Evolutionary conservation across 2,113 vertebrate species (phyloP).

Genomic region (Chloropsis cyanopogon): DNA sequence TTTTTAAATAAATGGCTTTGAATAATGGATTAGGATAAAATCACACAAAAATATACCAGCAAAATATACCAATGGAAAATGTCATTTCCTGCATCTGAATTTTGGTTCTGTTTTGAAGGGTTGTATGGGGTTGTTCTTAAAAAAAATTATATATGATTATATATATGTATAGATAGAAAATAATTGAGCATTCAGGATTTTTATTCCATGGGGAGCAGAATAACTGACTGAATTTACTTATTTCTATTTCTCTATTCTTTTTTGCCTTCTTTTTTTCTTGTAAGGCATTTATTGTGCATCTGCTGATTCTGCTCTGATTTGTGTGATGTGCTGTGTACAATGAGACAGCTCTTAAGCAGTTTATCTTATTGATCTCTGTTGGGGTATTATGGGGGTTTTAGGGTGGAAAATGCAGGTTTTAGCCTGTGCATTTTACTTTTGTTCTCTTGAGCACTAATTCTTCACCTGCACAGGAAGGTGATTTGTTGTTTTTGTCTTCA

Average conservation of each 20-base stretch:
- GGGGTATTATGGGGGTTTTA: accelerated
- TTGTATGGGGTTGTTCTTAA: not conserved
- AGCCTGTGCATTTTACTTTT: not conserved
- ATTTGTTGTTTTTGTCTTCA: not conserved
- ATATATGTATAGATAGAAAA: too few relatives aligned
- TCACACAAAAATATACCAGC: not conserved
- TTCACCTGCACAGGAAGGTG: not conserved
- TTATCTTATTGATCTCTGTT: not conserved
- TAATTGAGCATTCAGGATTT: not conserved
- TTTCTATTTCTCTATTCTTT: not conserved
- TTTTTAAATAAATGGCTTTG: not conserved
- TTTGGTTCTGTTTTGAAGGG: not conserved
- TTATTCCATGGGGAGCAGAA: not conserved
- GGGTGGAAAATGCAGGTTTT: not conserved
- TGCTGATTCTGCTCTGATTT: not conserved
- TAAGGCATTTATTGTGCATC: not conserved
- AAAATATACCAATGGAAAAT: not conserved
- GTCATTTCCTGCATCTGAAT: not conserved
- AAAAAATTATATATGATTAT: too few relatives aligned
- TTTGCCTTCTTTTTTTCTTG: not conserved
- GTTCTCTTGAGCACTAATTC: not conserved
- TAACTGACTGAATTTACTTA: not conserved
- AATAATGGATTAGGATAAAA: not conserved
- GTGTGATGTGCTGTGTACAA: not conserved
- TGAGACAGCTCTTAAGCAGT: not conserved